Evolutionary conservation across 2,888 invertebrate species (phyloP).

Genomic region (Volucella inflata): DNA sequence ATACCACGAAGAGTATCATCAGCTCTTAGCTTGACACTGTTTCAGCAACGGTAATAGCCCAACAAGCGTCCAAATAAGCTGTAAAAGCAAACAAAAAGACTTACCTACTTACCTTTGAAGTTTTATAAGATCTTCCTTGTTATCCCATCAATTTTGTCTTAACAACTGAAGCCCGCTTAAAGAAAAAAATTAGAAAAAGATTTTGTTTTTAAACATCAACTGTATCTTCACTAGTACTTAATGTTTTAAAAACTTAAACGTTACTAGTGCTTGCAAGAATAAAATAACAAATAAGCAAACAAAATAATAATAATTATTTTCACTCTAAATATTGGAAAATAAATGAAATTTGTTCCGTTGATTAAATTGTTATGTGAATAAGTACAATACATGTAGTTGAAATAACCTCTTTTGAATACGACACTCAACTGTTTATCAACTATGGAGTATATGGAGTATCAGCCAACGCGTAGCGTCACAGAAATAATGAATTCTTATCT

Average conservation of each 20-base stretch:
- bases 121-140: slow-evolving; percentile 51
- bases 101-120: slow-evolving; percentile 67
- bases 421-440: no score
- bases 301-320: not conserved
- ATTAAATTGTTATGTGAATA: not conserved
- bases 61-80: slow-evolving; percentile 4
- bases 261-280: slow-evolving; percentile 21
- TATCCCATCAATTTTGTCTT: slow-evolving; percentile 35
- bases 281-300: slow-evolving; percentile 2
- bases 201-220: slow-evolving; percentile 48
- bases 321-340: not conserved
- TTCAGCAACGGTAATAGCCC: no score
- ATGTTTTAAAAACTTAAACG: slow-evolving; percentile 39
- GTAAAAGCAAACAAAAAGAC: slow-evolving; percentile 59
- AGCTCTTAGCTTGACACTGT: no score
- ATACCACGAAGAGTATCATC: no score
- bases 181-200: slow-evolving; percentile 67
- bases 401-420: no score
- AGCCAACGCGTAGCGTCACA: no score
- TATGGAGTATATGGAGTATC: no score
- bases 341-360: not conserved
- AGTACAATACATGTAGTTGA: no score
- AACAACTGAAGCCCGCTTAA: slow-evolving; percentile 66
- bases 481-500: no score
- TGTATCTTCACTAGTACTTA: slow-evolving; percentile 47